These are phyloP conservation scores for Eilema caniola DNA, from an alignment of 2,888 invertebrate genomes.

Conservation along the genomic window DNA sequence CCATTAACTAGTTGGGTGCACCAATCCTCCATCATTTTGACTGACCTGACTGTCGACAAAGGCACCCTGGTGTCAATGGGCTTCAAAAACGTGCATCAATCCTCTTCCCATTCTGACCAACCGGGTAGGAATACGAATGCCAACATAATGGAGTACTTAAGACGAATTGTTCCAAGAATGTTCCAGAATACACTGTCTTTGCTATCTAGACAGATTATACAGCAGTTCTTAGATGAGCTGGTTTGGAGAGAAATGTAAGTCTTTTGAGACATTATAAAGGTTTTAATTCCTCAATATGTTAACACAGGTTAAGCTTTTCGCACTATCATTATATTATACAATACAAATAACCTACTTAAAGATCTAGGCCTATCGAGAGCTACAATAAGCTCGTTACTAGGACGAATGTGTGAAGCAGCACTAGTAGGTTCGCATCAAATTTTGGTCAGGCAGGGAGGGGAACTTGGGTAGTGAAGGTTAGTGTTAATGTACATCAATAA, in stretches of 20 bases:
- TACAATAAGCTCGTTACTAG: no score
- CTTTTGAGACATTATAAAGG: not conserved
- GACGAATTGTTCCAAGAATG: conserved; percentile 95
- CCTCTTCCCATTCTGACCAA: conserved; percentile 78
- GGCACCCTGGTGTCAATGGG: conserved; percentile 92
- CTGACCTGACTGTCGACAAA: conserved; percentile 95
- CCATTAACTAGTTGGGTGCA: conserved; percentile 93
- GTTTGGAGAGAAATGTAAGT: conserved; percentile 92
- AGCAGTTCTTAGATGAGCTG: conserved; percentile 95
- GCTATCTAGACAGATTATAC: conserved; percentile 94
- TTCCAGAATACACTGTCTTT: conserved; percentile 95
- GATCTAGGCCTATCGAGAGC: no score
- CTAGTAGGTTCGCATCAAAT: no score
- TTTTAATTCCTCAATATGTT: no score
- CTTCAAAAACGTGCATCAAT: conserved; percentile 92
- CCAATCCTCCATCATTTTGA: conserved; percentile 91
- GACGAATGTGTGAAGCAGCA: no score
- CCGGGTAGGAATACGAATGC: conserved; percentile 88
- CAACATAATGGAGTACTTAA: conserved; percentile 95
- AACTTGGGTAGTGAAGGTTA: no score
- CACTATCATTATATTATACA: no score
- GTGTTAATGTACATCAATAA: no score
- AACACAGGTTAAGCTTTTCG: no score
- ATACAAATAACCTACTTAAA: no score
- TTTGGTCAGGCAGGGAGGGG: no score